Evolutionary conservation across 2,888 invertebrate genomes (phyloP), one percentile per base, ranked within the genome.

Genomic region (Perdita meconis): DNA sequence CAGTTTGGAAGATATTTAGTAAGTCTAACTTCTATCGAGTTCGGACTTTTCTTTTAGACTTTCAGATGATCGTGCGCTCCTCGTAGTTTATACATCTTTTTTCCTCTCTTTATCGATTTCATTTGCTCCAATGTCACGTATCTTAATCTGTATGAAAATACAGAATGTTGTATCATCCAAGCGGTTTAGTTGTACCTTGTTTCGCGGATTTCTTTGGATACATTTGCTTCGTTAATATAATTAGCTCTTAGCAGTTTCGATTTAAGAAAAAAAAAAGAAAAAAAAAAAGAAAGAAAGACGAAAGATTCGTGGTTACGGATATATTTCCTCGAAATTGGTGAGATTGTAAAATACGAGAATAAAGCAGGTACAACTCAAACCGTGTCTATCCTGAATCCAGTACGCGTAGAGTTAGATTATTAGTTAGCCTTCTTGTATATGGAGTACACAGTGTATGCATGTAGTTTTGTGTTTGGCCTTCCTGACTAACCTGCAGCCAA

Each of bases 371-470:
- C 77, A 77, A 75, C 68, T 51, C 3, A 47, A 68, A 72, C 68
- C 72, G 73, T 78, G 77, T 50, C 65, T 71, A 30, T 56, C 79
- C 72, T 71, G 64, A 47, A 74, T 67, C 74, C 74, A 72, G 84
- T 83, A 80, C 85, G 85, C 83, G 82, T 88, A 89, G 89, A 69
- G 74, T 87, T 90, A 89, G 88, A 84, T n/a, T 73, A 72, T 87
- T 90, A 90, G 90, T 86, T 90, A 89, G 89, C 85, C 87, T 90
- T 89, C 87, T 89, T 89, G 90, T 91, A 91, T 91, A 88, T 89
- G 89, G 90, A 91, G 91, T 91, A 91, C 90, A 91, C 91, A 91
- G 91, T 91, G 91, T 91, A 91, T 91, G 91, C 91, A 91, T 91
- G 91, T 91, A 91, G 91, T 91, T 91, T 91, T 91, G 91, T 91